Base-by-base conservation (phyloP, 1,140 invertebrate species). In the Leptonema lineaticorne region DNA sequence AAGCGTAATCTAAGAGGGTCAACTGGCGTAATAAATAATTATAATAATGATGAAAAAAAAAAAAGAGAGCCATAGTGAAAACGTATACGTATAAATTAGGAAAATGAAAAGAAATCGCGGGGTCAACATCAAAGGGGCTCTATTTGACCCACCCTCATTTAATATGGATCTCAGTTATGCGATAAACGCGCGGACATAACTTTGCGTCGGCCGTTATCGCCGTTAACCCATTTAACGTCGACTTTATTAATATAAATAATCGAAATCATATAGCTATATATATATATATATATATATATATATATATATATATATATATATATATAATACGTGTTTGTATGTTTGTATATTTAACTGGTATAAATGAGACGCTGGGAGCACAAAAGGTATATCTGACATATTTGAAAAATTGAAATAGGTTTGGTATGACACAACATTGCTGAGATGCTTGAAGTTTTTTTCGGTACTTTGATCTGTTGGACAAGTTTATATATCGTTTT, bases 91-190 rank as follows among this genome's bases (percentile, higher is more conserved):
- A 6, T 33, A 11, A 33, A 20, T 22, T 48, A 1, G 46, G 16
- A 7, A 20, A 9, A n/a, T 4, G 41, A n/a, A n/a, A 7, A n/a
- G 16, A n/a, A 46, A 20, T 20, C 7, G 16, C 8, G 6, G 3
- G 46, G 46, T 48, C 46, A 48, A 22, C 46, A 20, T 48, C 46
- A 26, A 53, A 53, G 50, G 50, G 50, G 11, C 11, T 41, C 16
- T 41, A 53, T 22, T 14, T 9, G 50, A 24, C 20, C 37, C 9
- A 4, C 50, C 22, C 24, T 53, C 5, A 53, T 53, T 53, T 53
- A 50, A 53, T 53, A 53, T 53, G 50, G 50, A 53, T 53, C 50
- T 53, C 20, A 53, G 50, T 53, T 53, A 53, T 53, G 50, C 50
- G 50, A 53, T 53, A 53, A 53, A 24, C 22, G 50, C 24, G 20